Evolutionary conservation across 2,888 invertebrate species (phyloP).

Genomic region (Papilio protenor): DNA sequence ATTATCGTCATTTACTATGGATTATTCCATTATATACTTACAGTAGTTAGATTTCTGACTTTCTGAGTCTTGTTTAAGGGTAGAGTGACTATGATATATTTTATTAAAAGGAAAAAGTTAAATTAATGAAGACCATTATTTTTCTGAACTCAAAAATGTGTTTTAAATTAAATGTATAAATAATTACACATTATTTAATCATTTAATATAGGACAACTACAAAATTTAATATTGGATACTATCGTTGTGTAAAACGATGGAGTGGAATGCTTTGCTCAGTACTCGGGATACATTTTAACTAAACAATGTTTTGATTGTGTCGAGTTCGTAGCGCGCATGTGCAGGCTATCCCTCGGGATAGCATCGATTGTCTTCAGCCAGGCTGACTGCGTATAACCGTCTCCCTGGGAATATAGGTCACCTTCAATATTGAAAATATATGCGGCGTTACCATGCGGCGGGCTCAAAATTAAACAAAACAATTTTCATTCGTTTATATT

Average conservation of each 20-base stretch:
- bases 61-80: no score
- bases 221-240: neutral
- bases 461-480: slow-evolving; percentile 60
- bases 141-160: no score
- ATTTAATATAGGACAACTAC: no score
- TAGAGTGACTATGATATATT: no score
- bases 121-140: no score
- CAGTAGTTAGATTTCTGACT: no score
- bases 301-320: slow-evolving; percentile 35
- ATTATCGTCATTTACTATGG: no score
- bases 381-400: slow-evolving; percentile 58
- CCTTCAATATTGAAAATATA: slow-evolving; percentile 35
- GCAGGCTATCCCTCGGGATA: slow-evolving; percentile 79
- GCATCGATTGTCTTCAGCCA: slow-evolving; percentile 76
- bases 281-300: slow-evolving; percentile 23
- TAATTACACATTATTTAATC: no score
- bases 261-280: neutral
- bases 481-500: slow-evolving; percentile 84
- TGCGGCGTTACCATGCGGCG: neutral
- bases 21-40: no score
- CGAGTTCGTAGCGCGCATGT: slow-evolving; percentile 77
- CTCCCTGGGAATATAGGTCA: slow-evolving; percentile 69
- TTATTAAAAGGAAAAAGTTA: no score
- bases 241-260: neutral
- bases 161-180: no score